Evolutionary conservation across 2,888 invertebrate species (phyloP).

Genomic region (Synanthedon tipuliformis): DNA sequence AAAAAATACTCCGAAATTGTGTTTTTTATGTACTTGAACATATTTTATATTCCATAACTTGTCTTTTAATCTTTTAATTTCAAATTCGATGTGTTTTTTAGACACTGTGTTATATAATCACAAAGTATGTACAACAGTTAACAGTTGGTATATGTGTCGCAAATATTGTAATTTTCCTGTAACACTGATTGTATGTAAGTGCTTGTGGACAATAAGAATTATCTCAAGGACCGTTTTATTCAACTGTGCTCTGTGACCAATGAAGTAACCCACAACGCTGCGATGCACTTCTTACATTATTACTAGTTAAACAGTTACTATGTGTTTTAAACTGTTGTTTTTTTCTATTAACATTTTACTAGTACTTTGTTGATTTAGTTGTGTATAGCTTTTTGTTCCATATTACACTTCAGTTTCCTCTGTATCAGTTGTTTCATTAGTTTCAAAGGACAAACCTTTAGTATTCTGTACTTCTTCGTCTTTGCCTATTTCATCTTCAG

Average conservation of each 20-base stretch:
- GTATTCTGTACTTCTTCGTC: too few relatives aligned
- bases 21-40: too few relatives aligned
- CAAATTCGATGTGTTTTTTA: neutral
- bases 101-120: too few relatives aligned
- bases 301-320: neutral
- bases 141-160: neutral
- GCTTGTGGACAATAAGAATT: constrained; percentile 4
- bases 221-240: constrained; percentile 9
- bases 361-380: too few relatives aligned
- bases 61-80: neutral
- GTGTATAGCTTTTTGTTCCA: too few relatives aligned
- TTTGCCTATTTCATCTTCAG: too few relatives aligned
- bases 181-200: constrained; percentile 4
- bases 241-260: constrained; percentile 7
- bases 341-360: too few relatives aligned
- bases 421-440: too few relatives aligned
- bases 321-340: too few relatives aligned
- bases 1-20: neutral
- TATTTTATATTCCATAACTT: neutral
- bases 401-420: too few relatives aligned
- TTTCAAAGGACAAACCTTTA: too few relatives aligned
- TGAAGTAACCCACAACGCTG: constrained; percentile 10
- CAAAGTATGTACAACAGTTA: neutral
- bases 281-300: constrained; percentile 3
- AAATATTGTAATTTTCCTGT: constrained; percentile 2